Base-by-base conservation (phyloP, 2,888 invertebrate genomes). In the Hydrotaea cyrtoneurina region DNA sequence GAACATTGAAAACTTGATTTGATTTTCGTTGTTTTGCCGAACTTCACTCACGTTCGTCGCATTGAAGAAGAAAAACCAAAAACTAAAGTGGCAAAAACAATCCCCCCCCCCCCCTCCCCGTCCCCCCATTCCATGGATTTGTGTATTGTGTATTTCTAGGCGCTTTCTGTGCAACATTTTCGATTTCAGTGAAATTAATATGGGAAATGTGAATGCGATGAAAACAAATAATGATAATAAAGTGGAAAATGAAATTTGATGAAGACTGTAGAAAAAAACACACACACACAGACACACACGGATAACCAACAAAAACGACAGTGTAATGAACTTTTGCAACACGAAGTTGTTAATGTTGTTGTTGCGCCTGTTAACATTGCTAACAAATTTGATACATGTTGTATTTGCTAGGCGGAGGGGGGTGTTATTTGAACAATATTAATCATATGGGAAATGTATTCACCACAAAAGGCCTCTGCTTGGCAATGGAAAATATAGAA, bases 101-200 rank as follows among this genome's bases (percentile, higher is more conserved):
- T 39, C 31, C 31, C 31, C 31, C 31, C 7, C 7, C 31, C 2
- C 7, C 31, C 31, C 31, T 7, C 31, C 31, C 2, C 31, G 2
- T 2, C 31, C 31, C 2, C 7, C 2, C 31, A 31, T 74, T 74
- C 36, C n/a, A n/a, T n/a, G n/a, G n/a, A n/a, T n/a, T n/a, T n/a
- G n/a, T n/a, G n/a, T n/a, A 57, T 21, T 26, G 17, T 74, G 46
- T 17, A 64, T 36, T 74, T 59, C 57, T 74, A 11, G 3, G 50
- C 23, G 59, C 11, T 26, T 21, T 57, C 23, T 26, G 26, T 15
- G 10, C 59, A 5, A 23, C 59, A 23, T 79, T 78, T 73, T 66
- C 64, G 39, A 43, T 79, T 79, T 74, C 64, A 79, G 55, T 55
- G 79, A 79, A 79, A 79, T 79, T 79, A 73, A 79, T 79, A 79